phyloP scores from a whole-genome alignment of 2,113 vertebrate species.

The Chlorodrepanis virens region DNA sequence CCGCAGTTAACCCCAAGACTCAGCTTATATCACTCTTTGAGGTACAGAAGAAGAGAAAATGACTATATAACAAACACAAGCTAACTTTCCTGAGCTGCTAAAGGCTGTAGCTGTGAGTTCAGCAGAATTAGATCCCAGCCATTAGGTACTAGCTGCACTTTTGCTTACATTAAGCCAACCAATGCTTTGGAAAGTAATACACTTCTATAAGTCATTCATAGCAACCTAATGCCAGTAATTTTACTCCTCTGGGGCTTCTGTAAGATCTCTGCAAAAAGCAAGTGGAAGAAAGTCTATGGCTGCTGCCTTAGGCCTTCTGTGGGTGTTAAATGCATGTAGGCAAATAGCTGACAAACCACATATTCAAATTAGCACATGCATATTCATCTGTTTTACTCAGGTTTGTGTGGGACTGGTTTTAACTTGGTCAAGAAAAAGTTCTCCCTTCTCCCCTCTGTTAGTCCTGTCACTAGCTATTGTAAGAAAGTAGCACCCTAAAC shows the following conservation, averaged over 20 bases:
- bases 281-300: not conserved
- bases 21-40: not conserved
- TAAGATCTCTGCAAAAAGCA: conserved; percentile 22
- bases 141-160: not conserved
- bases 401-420: not conserved
- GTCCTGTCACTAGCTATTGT: not conserved
- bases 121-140: not conserved
- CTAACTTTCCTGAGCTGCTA: not conserved
- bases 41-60: not conserved
- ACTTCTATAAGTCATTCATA: not conserved
- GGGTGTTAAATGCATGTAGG: conserved; percentile 34
- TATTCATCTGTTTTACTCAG: not conserved
- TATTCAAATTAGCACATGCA: not conserved
- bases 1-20: not conserved
- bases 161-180: not conserved
- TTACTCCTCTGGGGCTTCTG: not conserved
- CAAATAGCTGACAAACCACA: conserved; percentile 46
- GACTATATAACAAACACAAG: not conserved
- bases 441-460: not conserved
- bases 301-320: conserved; percentile 29
- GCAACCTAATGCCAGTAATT: not conserved
- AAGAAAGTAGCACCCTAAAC: not conserved
- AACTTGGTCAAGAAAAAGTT: not conserved
- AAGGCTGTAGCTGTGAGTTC: not conserved
- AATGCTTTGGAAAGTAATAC: not conserved